Evolutionary conservation across 2,888 invertebrate species (phyloP), one percentile per base, ranked within the genome.

Genomic region (Cacoxenus indagator): DNA sequence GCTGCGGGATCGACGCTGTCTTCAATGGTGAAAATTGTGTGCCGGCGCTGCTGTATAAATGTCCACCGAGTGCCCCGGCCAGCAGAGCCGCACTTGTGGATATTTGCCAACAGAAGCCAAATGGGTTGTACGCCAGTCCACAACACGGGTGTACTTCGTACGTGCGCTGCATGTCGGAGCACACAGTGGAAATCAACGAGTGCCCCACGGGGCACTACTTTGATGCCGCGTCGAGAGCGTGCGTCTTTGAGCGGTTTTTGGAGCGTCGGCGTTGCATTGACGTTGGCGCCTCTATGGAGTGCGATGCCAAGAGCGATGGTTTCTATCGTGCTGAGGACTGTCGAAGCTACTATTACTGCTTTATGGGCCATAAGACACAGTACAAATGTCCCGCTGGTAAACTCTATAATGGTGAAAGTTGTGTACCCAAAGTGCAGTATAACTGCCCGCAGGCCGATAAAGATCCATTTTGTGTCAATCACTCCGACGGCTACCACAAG

Each of bases 401-500:
- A 70, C 76, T 90, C n/a, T 91, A 91, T 82, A 91, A 91, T 76
- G 91, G 91, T 0, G 90, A 90, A 75, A 84, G 90, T 54, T 92
- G 91, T 78, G 90, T 91, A 9, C 82, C 89, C 5, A 85, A 86
- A 19, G 81, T 80, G 4, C 87, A 88, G 65, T 91, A 89, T 76
- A 76, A 88, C 0, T 91, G 91, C 74, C 46, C 90, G 89, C 78
- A 89, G 70, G 9, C 67, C 0, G 76, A 72, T 1, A 81, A 9
- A 9, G 90, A 90, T 74, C 85, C 85, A 17, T 89, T 90, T 29
- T 91, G 91, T 80, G 87, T 87, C 69, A 88, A 88, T 1, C 89
- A 90, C 48, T 76, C 88, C 9, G 90, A 92, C 77, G 91, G 91
- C 0, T 90, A 90, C 67, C 90, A 91, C 84, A 89, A 89, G 5